Percentiles rank a stretch among this genome's conserved stretches.
These are phyloP conservation scores for Coregonus clupeaformis DNA, from an alignment of 2,113 vertebrate genomes.

Conservation along the genomic window DNA sequence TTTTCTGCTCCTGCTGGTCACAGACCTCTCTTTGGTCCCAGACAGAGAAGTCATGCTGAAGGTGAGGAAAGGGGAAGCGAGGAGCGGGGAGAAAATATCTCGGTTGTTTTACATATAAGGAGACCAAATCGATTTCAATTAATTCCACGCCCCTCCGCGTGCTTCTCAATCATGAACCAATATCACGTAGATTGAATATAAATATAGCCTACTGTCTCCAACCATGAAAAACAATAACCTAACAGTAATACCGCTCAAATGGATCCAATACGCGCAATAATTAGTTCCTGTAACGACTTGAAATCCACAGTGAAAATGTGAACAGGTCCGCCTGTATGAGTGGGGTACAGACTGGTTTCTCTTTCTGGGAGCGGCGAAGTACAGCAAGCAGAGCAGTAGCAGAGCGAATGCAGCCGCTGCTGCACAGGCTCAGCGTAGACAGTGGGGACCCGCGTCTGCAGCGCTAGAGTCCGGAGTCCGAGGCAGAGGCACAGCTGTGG, in stretches of 20 bases:
- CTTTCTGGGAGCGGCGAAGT: too few relatives aligned
- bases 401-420: constrained; percentile 18
- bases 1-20: constrained; percentile 88
- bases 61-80: constrained; percentile 55
- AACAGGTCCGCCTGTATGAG: too few relatives aligned
- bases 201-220: constrained; percentile 28
- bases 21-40: constrained; percentile 91
- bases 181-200: constrained; percentile 43
- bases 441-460: constrained; percentile 23
- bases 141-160: constrained; percentile 55
- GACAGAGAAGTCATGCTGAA: constrained; percentile 94
- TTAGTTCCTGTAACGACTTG: constrained; percentile 62
- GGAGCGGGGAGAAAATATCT: constrained; percentile 43
- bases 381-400: too few relatives aligned
- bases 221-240: constrained; percentile 42
- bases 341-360: neutral
- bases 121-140: constrained; percentile 48
- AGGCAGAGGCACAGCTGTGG: constrained; percentile 5
- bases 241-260: constrained; percentile 19
- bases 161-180: constrained; percentile 41
- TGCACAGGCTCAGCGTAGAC: constrained; percentile 5
- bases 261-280: neutral
- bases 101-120: constrained; percentile 65
- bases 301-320: too few relatives aligned
- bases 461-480: neutral